phyloP scores from a whole-genome alignment of 2,888 invertebrate species.

The Folsomia manolachei region DNA sequence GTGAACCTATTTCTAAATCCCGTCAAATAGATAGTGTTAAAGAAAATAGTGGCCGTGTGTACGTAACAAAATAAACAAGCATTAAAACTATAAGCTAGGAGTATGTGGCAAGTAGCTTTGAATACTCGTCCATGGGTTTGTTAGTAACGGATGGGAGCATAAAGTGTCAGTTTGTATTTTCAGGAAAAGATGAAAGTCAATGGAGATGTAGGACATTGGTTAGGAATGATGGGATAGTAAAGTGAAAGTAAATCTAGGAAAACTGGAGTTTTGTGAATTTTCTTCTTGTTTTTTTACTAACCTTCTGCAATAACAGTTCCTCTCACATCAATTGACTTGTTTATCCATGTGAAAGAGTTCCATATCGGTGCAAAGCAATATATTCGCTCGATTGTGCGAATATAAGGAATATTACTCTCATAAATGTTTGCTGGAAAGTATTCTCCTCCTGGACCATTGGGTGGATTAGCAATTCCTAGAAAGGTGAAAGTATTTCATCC shows the following conservation, averaged over 20 bases:
- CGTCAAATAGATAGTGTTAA: neutral
- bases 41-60: neutral
- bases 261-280: too few species aligned
- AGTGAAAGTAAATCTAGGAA: constrained; percentile 2
- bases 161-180: neutral
- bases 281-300: neutral
- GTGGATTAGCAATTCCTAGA: too few species aligned
- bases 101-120: too few species aligned
- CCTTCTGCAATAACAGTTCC: constrained; percentile 26
- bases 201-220: neutral
- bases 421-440: constrained; percentile 2
- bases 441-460: neutral
- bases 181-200: neutral
- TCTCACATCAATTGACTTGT: constrained; percentile 24
- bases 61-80: neutral
- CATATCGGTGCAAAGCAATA: constrained; percentile 42
- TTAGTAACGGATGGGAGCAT: too few species aligned
- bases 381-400: constrained; percentile 27
- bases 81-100: too few species aligned
- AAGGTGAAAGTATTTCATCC: too few species aligned
- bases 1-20: constrained; percentile 5
- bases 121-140: too few species aligned
- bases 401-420: constrained; percentile 24
- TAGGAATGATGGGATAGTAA: neutral
- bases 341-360: constrained; percentile 39